These are phyloP conservation scores for Cyclophora punctaria DNA, from an alignment of 2,888 invertebrate species.

Conservation along the genomic window DNA sequence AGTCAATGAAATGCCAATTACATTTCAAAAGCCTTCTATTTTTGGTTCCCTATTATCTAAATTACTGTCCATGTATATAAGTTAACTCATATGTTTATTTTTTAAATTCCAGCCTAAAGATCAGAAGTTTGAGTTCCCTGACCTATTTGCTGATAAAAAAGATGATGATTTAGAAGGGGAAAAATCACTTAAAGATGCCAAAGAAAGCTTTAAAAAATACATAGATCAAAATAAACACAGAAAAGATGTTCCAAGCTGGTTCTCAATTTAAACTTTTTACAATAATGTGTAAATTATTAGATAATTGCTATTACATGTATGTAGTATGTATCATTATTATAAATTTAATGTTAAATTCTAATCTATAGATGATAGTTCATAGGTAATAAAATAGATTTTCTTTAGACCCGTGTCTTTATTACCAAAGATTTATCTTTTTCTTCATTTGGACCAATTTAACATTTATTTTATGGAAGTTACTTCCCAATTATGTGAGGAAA, in stretches of 20 bases:
- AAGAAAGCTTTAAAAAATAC: constrained; percentile 75
- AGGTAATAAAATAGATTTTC: not conserved
- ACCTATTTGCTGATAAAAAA: constrained; percentile 76
- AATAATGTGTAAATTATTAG: constrained; percentile 18
- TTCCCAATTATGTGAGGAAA: too few relatives aligned
- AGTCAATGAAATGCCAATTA: too few relatives aligned
- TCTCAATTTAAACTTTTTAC: constrained; percentile 67
- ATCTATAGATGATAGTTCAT: too few relatives aligned
- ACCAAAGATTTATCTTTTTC: too few relatives aligned
- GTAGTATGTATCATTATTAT: not conserved
- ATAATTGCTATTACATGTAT: too few relatives aligned
- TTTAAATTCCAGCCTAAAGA: constrained; percentile 78
- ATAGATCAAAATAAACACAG: constrained; percentile 79
- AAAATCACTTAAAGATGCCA: constrained; percentile 77
- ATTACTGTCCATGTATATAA: too few relatives aligned
- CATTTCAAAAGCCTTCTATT: too few relatives aligned
- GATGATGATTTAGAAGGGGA: constrained; percentile 75
- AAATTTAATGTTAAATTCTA: not conserved
- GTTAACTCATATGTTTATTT: not conserved
- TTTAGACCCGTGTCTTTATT: too few relatives aligned
- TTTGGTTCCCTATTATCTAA: too few relatives aligned
- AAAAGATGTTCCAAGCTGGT: constrained; percentile 87
- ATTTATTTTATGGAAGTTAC: too few relatives aligned
- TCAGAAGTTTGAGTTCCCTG: constrained; percentile 84
- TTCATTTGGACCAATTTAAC: too few relatives aligned